These are phyloP conservation scores for Drosophila falleni DNA, from an alignment of 2,888 invertebrate species.

Conservation along the genomic window DNA sequence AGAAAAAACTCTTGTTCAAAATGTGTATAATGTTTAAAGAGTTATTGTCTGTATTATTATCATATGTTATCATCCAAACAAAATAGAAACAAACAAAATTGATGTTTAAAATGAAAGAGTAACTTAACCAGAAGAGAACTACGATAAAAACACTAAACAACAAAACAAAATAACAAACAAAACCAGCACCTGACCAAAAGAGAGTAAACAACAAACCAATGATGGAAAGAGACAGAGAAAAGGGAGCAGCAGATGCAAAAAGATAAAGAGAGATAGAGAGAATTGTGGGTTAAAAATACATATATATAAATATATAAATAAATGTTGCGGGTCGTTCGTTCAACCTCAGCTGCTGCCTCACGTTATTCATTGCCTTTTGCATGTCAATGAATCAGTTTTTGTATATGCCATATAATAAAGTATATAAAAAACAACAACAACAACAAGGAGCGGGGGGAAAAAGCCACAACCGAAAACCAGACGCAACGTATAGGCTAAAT, in stretches of 20 bases:
- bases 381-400: conserved; percentile 70
- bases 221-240: neutral
- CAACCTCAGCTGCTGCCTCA: conserved; percentile 37
- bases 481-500: conserved; percentile 35
- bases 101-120: conserved; percentile 9
- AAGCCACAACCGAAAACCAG: conserved; percentile 30
- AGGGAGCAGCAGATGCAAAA: neutral
- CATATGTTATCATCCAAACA: conserved; percentile 39
- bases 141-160: neutral
- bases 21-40: conserved; percentile 26
- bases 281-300: conserved; percentile 20
- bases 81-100: conserved; percentile 23
- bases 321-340: conserved; percentile 32
- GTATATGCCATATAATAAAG: conserved; percentile 29
- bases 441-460: neutral
- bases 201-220: neutral
- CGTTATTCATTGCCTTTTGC: conserved; percentile 52
- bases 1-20: conserved; percentile 26
- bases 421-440: conserved; percentile 15
- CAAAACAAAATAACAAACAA: neutral
- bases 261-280: neutral
- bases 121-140: conserved; percentile 43
- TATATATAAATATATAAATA: conserved; percentile 28
- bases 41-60: conserved; percentile 22
- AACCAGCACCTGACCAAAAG: conserved; percentile 14